These are phyloP conservation scores for Myoxocephalus aenaeus DNA, from an alignment of 2,797 vertebrate genomes.

Conservation along the genomic window DNA sequence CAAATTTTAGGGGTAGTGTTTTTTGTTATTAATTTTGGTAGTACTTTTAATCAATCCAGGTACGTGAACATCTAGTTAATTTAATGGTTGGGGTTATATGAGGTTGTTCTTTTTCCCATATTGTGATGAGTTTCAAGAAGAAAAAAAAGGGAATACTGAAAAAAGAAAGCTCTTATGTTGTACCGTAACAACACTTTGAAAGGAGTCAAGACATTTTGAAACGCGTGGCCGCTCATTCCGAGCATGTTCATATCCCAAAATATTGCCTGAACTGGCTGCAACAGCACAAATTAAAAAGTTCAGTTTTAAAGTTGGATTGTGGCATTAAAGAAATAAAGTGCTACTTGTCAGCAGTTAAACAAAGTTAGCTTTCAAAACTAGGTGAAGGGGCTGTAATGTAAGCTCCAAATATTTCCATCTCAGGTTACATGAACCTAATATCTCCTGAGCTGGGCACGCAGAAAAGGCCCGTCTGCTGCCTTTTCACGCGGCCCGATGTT, in stretches of 20 bases:
- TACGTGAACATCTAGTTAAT: neutral
- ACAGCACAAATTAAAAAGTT: neutral
- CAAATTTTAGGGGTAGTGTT: neutral
- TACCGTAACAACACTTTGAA: neutral
- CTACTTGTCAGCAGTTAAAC: conserved; percentile 6
- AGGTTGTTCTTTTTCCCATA: neutral
- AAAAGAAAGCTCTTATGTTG: neutral
- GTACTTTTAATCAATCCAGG: neutral
- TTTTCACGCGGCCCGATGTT: conserved; percentile 51
- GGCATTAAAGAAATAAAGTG: neutral
- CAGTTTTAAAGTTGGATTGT: neutral
- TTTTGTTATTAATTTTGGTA: too few relatives aligned
- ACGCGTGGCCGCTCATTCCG: neutral
- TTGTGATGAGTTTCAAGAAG: neutral
- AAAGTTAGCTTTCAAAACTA: conserved; percentile 22
- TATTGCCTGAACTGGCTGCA: neutral
- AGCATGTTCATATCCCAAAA: neutral
- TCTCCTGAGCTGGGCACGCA: conserved; percentile 24
- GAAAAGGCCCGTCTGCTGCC: conserved; percentile 33
- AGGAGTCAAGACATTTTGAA: neutral
- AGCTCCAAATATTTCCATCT: conserved; percentile 44
- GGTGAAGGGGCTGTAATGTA: conserved; percentile 23
- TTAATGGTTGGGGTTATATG: neutral
- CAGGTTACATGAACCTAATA: conserved; percentile 38
- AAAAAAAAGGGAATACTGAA: neutral